phyloP scores from a whole-genome alignment of 2,113 vertebrate genomes.

The Todiramphus saurophagus region DNA sequence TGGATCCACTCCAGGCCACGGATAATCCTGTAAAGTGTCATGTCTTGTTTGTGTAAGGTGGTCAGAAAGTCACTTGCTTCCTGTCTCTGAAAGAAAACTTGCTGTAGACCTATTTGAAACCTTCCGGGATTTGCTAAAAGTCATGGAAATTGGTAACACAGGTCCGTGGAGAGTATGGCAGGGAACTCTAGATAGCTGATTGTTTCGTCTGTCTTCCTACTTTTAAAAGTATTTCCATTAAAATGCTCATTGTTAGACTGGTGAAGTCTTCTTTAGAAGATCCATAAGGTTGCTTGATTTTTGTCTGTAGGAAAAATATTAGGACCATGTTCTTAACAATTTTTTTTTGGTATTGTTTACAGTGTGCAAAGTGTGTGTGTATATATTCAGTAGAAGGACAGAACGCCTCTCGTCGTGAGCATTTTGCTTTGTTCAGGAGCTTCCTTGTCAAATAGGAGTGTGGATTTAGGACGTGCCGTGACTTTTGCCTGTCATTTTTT shows the following conservation, averaged over 20 bases:
- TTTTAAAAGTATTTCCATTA: neutral
- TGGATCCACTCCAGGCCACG: neutral
- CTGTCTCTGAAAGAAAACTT: neutral
- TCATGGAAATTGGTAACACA: neutral
- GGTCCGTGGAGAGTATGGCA: neutral
- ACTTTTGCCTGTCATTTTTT: neutral
- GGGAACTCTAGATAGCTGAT: neutral
- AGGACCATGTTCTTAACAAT: neutral
- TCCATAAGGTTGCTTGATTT: neutral
- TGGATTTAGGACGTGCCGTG: neutral
- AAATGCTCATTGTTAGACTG: neutral
- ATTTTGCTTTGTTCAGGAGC: neutral
- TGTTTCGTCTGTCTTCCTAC: neutral
- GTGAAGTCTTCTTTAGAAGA: neutral
- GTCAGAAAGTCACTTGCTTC: slow-evolving; percentile 10
- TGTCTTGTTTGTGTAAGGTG: neutral
- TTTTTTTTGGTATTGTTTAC: neutral
- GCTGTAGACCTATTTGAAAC: neutral
- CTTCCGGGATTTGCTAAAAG: slow-evolving; percentile 7
- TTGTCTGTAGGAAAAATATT: neutral
- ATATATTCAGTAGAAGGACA: neutral
- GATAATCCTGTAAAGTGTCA: neutral
- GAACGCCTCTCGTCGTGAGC: neutral
- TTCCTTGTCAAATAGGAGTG: neutral
- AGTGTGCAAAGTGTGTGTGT: neutral